A percentile compares a stretch with the other conserved stretches of the same genome.
Conservation (phyloP, 2,797 vertebrate genomes). For the Enteromius unitaeniatus region DNA sequence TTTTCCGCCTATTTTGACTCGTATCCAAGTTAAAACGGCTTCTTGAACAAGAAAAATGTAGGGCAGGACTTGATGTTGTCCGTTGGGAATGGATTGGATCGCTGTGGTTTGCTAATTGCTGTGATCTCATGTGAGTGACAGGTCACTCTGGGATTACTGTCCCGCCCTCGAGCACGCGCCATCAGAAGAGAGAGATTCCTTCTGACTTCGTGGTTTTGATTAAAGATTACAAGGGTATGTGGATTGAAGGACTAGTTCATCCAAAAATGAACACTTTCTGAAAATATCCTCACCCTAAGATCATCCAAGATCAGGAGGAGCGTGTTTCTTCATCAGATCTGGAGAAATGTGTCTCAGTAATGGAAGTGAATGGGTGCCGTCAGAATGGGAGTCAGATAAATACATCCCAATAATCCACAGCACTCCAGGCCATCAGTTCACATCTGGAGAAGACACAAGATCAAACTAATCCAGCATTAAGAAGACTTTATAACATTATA, state of each 20-base stretch:
- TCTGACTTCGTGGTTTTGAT: neutral
- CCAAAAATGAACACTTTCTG: neutral
- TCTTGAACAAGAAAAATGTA: neutral
- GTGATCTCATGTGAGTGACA: constrained; percentile 10
- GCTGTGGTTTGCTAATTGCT: constrained; percentile 8
- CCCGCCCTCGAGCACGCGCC: neutral
- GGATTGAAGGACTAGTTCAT: neutral
- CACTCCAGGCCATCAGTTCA: neutral
- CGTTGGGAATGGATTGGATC: neutral
- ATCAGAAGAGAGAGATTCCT: neutral
- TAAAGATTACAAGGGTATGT: neutral
- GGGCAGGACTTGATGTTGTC: neutral
- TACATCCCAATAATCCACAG: neutral
- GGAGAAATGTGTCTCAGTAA: neutral
- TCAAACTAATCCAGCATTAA: too few relatives aligned
- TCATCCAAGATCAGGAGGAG: neutral
- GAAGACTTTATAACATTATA: too few relatives aligned
- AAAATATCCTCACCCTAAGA: neutral
- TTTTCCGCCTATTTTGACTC: neutral
- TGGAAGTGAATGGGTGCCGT: neutral
- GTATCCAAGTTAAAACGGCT: neutral
- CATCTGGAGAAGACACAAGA: neutral
- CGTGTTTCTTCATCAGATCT: neutral
- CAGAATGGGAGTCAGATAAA: too few relatives aligned
- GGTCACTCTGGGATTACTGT: neutral